Evolutionary conservation across 1,140 invertebrate species (phyloP).

Genomic region (Heliconius nattereri): DNA sequence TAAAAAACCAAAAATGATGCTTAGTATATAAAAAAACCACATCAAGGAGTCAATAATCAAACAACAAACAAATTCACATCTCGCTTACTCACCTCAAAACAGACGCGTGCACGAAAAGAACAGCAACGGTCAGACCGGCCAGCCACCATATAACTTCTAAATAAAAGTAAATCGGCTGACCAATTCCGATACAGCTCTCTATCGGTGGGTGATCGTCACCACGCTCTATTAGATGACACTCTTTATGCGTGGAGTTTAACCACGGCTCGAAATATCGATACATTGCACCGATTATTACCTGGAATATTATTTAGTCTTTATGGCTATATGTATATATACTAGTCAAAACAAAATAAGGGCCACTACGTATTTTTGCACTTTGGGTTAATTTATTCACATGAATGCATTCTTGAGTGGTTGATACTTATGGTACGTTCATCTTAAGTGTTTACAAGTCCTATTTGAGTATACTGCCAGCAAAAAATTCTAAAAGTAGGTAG

Average conservation of each 20-base stretch:
- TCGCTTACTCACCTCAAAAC: slow-evolving; percentile 52
- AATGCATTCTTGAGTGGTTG: too few species aligned
- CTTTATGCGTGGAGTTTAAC: slow-evolving; percentile 50
- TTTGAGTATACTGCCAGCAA: too few species aligned
- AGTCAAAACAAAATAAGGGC: too few species aligned
- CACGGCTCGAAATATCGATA: slow-evolving; percentile 63
- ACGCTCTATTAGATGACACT: slow-evolving; percentile 60
- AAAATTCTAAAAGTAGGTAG: too few species aligned
- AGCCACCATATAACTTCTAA: slow-evolving; percentile 85
- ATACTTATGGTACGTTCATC: too few species aligned
- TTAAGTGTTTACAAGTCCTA: too few species aligned
- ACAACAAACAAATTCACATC: not conserved
- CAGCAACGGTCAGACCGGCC: slow-evolving; percentile 83
- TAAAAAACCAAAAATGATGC: too few species aligned
- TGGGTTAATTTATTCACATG: too few species aligned
- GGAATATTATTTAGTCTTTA: too few species aligned
- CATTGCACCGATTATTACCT: slow-evolving; percentile 58
- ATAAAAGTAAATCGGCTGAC: slow-evolving; percentile 89
- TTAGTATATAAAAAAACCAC: not conserved
- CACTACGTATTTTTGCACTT: too few species aligned
- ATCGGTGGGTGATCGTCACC: slow-evolving; percentile 68
- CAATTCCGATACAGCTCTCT: slow-evolving; percentile 89
- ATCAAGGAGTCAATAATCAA: not conserved
- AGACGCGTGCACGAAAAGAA: slow-evolving; percentile 81
- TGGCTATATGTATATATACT: too few species aligned